phyloP scores from a whole-genome alignment of 2,888 invertebrate genomes.

The Catocala nupta region DNA sequence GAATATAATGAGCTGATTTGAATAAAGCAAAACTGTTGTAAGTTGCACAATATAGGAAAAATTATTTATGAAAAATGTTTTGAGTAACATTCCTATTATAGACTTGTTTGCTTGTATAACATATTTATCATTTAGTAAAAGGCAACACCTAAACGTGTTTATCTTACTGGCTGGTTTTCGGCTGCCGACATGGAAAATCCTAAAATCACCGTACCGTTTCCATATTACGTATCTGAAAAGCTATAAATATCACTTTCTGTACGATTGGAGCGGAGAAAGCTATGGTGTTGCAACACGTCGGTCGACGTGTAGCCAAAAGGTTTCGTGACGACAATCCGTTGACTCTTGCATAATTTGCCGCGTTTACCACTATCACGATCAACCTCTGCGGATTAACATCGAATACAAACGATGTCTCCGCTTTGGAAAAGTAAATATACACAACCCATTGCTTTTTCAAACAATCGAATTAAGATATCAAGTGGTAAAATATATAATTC shows the following conservation, averaged over 20 bases:
- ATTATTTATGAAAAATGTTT: background rate
- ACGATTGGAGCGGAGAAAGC: conserved; percentile 74
- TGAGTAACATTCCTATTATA: background rate
- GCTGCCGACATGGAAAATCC: conserved; percentile 4
- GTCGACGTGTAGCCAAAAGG: conserved; percentile 73
- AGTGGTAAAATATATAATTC: too few species aligned
- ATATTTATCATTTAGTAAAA: background rate
- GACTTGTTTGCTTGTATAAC: background rate
- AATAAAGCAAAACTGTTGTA: too few species aligned
- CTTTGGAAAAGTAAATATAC: conserved; percentile 28
- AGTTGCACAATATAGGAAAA: too few species aligned
- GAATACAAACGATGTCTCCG: conserved; percentile 53
- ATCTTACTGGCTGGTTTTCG: background rate
- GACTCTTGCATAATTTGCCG: conserved; percentile 75
- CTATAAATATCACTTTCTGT: conserved; percentile 59
- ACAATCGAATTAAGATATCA: too few species aligned
- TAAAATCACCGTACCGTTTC: conserved; percentile 19
- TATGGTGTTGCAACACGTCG: conserved; percentile 70
- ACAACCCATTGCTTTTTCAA: conserved; percentile 3
- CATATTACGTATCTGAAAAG: conserved; percentile 37
- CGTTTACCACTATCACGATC: conserved; percentile 62
- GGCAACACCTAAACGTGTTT: conserved; percentile 1
- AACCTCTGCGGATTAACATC: conserved; percentile 54
- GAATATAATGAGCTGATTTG: background rate
- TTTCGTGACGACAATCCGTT: conserved; percentile 74